Conservation (phyloP, 2,113 vertebrate species). For the Panurus biarmicus region DNA sequence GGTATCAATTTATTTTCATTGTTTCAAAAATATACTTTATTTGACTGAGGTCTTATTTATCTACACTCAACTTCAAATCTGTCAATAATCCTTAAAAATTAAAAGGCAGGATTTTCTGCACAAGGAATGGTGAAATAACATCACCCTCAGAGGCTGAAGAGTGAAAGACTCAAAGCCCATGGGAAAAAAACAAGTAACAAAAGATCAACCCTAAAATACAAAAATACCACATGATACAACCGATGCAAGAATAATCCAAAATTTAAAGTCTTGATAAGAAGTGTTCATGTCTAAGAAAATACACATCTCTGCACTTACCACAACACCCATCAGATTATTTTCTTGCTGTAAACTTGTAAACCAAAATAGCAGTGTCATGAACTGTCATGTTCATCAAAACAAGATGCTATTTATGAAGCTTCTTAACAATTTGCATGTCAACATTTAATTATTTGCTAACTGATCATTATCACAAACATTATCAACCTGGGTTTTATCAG, state of each 20-base stretch:
- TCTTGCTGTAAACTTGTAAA: background rate
- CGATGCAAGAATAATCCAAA: background rate
- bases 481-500: background rate
- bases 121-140: background rate
- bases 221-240: background rate
- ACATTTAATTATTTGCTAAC: conserved; percentile 22
- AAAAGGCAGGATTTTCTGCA: background rate
- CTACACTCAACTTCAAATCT: background rate
- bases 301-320: background rate
- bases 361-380: background rate
- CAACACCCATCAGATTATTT: background rate
- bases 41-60: background rate
- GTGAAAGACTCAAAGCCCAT: background rate
- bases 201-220: background rate
- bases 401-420: background rate
- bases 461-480: background rate
- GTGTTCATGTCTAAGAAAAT: background rate
- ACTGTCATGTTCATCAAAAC: background rate
- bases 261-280: background rate
- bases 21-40: background rate
- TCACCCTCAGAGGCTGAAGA: background rate
- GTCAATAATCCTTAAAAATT: background rate
- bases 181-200: background rate
- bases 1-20: background rate
- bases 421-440: background rate